phyloP scores from a whole-genome alignment of 30 jellyfish, hydroid and myxozoan species.

The Turritopsis rubra region DNA sequence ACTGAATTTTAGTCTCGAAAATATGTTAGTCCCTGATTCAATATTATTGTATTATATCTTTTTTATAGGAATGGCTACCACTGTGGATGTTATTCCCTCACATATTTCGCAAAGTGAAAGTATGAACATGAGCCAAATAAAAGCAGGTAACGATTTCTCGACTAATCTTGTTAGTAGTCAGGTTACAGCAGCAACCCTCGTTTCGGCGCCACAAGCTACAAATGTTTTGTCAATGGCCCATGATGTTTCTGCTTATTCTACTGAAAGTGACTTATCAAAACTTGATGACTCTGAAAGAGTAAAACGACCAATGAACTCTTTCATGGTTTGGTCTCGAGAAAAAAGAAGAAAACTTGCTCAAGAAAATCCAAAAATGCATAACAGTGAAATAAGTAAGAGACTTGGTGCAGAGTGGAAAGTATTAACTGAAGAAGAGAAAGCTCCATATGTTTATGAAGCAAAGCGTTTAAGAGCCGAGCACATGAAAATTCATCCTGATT shows the following conservation, averaged over 20 bases:
- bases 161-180: not conserved
- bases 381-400: slow-evolving; percentile 91
- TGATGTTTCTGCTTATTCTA: slow-evolving; percentile 9
- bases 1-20: not conserved
- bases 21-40: not conserved
- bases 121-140: slow-evolving; percentile 25
- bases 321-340: slow-evolving; percentile 97
- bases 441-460: slow-evolving; percentile 88
- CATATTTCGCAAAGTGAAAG: slow-evolving; percentile 25
- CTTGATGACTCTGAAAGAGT: slow-evolving; percentile 42
- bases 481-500: slow-evolving; percentile 91
- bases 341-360: slow-evolving; percentile 86
- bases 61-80: slow-evolving; percentile 29
- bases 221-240: slow-evolving; percentile 3
- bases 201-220: slow-evolving; percentile 16
- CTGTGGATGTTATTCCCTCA: slow-evolving; percentile 22
- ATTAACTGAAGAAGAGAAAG: slow-evolving; percentile 74
- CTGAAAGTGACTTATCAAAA: slow-evolving; percentile 22
- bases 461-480: slow-evolving; percentile 94
- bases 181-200: slow-evolving; percentile 12
- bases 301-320: slow-evolving; percentile 98
- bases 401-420: slow-evolving; percentile 95
- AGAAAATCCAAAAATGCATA: slow-evolving; percentile 96
- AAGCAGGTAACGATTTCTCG: slow-evolving; percentile 6
- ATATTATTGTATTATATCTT: not conserved